Percentiles rank a stretch among this genome's conserved stretches.
Conservation (phyloP, 2,888 invertebrate genomes). For the Pasiphila rectangulata region DNA sequence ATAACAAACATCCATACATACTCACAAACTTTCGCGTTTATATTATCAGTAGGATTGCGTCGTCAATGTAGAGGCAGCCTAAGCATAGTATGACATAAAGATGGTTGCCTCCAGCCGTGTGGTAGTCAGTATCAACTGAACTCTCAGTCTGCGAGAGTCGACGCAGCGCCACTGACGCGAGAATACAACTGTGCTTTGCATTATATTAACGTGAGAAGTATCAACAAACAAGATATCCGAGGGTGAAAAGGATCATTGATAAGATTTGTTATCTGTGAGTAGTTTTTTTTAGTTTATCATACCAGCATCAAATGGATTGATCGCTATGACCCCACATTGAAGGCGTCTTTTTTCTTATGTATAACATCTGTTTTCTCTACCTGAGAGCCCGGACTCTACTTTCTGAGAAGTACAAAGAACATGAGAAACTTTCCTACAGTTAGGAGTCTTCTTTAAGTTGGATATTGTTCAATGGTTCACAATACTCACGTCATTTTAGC, state of each 20-base stretch:
- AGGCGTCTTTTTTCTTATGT: background rate
- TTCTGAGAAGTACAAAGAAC: constrained; percentile 4
- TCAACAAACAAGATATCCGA: constrained; percentile 1
- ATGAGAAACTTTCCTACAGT: constrained; percentile 11
- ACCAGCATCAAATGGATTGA: constrained; percentile 4
- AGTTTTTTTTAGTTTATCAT: constrained; percentile 22
- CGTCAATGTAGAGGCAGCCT: constrained; percentile 58
- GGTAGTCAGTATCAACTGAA: constrained; percentile 52
- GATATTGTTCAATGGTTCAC: constrained; percentile 28
- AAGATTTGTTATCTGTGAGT: constrained; percentile 32
- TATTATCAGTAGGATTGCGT: constrained; percentile 30
- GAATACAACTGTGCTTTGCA: constrained; percentile 10
- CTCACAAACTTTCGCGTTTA: background rate
- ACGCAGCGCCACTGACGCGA: constrained; percentile 42
- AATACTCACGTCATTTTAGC: constrained; percentile 42
- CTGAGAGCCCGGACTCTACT: constrained; percentile 16
- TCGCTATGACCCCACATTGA: background rate
- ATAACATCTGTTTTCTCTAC: constrained; percentile 24
- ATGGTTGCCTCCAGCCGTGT: constrained; percentile 61
- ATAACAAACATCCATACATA: too few relatives aligned
- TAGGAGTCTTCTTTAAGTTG: constrained; percentile 20
- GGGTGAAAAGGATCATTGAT: constrained; percentile 5
- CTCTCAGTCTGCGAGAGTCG: constrained; percentile 63
- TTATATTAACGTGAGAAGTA: constrained; percentile 14
- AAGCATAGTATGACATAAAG: constrained; percentile 70